These are phyloP conservation scores for Argyresthia goedartella DNA, from an alignment of 2,888 invertebrate genomes.

Conservation along the genomic window DNA sequence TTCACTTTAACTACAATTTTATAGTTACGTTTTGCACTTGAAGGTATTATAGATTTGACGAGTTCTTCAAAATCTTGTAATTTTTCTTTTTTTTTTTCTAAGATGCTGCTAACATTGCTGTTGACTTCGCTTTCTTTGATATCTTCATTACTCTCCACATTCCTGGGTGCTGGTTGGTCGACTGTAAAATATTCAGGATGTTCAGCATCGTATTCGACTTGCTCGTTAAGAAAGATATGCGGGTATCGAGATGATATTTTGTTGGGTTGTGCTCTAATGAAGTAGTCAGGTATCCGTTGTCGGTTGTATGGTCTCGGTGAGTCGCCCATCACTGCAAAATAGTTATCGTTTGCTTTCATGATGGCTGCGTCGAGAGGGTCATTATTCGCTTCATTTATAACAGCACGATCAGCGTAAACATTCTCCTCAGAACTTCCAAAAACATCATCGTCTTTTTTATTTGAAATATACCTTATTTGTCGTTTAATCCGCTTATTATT, in stretches of 20 bases:
- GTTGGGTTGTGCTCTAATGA: background rate
- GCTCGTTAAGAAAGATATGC: slow-evolving; percentile 44
- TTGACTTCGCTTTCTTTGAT: background rate
- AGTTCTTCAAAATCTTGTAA: slow-evolving; percentile 24
- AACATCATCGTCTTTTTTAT: too few relatives aligned
- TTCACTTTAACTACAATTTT: slow-evolving; percentile 48
- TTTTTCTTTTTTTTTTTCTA: slow-evolving; percentile 2
- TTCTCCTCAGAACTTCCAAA: too few relatives aligned
- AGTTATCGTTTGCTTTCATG: too few relatives aligned
- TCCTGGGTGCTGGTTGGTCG: background rate
- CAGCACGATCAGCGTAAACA: too few relatives aligned
- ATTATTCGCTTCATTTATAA: too few relatives aligned
- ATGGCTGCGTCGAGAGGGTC: too few relatives aligned
- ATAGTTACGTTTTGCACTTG: slow-evolving; percentile 20
- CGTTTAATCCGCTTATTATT: slow-evolving; percentile 45
- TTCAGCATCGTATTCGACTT: slow-evolving; percentile 18
- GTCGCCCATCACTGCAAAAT: too few relatives aligned
- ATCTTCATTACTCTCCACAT: background rate
- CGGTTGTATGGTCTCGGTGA: too few relatives aligned
- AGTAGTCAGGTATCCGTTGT: too few relatives aligned
- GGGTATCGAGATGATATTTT: slow-evolving; percentile 52
- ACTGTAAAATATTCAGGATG: slow-evolving; percentile 2
- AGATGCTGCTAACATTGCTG: too few relatives aligned
- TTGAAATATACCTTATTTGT: slow-evolving; percentile 22
- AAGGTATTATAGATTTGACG: slow-evolving; percentile 18